Evolutionary conservation across 2,113 vertebrate genomes (phyloP).

Genomic region (Strix uralensis): DNA sequence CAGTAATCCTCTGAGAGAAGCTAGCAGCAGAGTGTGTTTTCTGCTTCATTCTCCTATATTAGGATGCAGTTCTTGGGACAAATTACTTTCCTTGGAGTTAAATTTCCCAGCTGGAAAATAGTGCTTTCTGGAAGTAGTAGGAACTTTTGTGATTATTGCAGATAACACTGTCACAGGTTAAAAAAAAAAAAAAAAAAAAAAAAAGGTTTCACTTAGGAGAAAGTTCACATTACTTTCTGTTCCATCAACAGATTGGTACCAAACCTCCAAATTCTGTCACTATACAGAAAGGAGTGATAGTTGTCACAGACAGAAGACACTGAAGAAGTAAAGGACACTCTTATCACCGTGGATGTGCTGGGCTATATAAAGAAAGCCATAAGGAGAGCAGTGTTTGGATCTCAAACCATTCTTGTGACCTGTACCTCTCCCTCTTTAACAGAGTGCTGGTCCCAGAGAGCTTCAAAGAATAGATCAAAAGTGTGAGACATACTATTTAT

Average conservation of each 20-base stretch:
- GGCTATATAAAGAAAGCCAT: background rate
- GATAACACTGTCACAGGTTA: background rate
- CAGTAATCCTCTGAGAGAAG: constrained; percentile 52
- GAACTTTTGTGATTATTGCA: background rate
- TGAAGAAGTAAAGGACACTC: background rate
- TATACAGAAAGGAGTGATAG: background rate
- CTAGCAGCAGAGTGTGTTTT: constrained; percentile 33
- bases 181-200: background rate
- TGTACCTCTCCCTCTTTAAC: background rate
- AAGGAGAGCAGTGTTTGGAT: background rate
- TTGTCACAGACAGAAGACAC: background rate
- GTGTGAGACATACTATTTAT: constrained; percentile 14
- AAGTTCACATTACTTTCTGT: background rate
- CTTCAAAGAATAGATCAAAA: constrained; percentile 30
- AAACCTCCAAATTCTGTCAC: background rate
- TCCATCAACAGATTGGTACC: background rate
- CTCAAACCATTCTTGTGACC: background rate
- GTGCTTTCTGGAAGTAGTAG: background rate
- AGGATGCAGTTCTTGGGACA: constrained; percentile 28
- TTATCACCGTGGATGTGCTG: background rate
- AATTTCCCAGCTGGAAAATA: background rate
- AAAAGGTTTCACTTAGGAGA: background rate
- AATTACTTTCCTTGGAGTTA: constrained; percentile 4
- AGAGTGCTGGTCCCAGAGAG: background rate
- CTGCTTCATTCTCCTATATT: constrained; percentile 22